These are phyloP conservation scores for Leptinotarsa lineolata DNA, from an alignment of 1,140 invertebrate genomes.

Conservation along the genomic window DNA sequence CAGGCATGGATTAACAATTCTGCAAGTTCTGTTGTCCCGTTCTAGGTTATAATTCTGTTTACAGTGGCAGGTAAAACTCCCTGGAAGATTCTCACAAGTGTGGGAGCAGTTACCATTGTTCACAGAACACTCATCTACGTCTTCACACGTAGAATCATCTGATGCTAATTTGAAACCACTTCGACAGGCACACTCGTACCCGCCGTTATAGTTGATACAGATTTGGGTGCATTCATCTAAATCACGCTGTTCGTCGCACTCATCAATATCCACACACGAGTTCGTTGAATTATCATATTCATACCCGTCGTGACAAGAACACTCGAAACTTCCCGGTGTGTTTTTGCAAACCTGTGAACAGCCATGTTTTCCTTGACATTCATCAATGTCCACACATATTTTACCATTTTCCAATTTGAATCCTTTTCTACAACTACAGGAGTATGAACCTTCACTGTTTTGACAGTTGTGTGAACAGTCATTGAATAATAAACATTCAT, in stretches of 20 bases:
- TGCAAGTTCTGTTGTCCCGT: conserved; percentile 50
- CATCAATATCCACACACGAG: conserved; percentile 73
- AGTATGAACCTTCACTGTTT: conserved; percentile 66
- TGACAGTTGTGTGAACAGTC: conserved; percentile 68
- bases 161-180: conserved; percentile 58
- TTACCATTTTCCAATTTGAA: conserved; percentile 54
- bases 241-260: conserved; percentile 64
- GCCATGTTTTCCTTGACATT: conserved; percentile 69
- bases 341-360: conserved; percentile 62
- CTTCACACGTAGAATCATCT: conserved; percentile 57
- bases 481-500: conserved; percentile 71
- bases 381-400: conserved; percentile 70
- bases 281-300: conserved; percentile 44
- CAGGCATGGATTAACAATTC: conserved; percentile 56
- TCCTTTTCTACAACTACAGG: conserved; percentile 64
- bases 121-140: conserved; percentile 70
- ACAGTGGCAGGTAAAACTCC: conserved; percentile 65
- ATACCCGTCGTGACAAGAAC: conserved; percentile 60
- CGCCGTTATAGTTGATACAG: conserved; percentile 58
- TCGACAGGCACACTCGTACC: conserved; percentile 67
- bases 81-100: conserved; percentile 68
- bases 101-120: conserved; percentile 62
- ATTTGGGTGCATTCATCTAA: conserved; percentile 55
- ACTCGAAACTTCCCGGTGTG: conserved; percentile 66
- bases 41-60: conserved; percentile 54